phyloP scores from a whole-genome alignment of 2,113 vertebrate genomes.

The Meles meles region DNA sequence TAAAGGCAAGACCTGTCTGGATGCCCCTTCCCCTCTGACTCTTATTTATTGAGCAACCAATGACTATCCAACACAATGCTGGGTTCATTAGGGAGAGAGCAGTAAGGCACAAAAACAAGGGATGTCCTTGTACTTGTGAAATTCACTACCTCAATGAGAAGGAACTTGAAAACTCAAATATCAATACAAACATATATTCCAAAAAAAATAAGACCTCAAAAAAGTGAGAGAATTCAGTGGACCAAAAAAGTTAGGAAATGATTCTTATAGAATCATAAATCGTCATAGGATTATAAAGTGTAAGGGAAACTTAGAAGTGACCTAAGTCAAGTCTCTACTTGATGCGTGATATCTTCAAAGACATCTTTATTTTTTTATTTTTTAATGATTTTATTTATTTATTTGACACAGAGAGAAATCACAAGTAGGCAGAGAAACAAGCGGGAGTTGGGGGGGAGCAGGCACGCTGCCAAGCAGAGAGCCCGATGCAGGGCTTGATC shows the following conservation, averaged over 20 bases:
- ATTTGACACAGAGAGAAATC: no score
- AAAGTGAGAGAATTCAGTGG: background rate
- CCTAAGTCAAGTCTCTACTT: background rate
- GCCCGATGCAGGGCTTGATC: no score
- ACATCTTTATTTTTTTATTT: background rate
- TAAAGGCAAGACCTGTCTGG: background rate
- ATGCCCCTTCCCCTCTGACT: background rate
- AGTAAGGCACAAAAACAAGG: background rate
- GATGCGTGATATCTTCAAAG: background rate
- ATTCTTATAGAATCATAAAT: background rate
- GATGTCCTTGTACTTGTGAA: background rate
- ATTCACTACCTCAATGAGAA: background rate
- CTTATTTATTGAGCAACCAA: background rate
- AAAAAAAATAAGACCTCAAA: background rate
- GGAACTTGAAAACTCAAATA: background rate
- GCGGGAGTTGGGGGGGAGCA: no score
- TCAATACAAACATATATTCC: background rate
- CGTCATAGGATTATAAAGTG: background rate
- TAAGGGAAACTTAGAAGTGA: background rate
- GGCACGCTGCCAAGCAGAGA: no score
- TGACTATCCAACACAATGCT: background rate
- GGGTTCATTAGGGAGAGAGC: background rate
- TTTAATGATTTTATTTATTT: no score
- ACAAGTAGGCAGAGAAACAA: no score
- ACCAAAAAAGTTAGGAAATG: background rate